These are phyloP conservation scores for Silurus aristotelis DNA, from an alignment of 2,797 vertebrate species.

Conservation along the genomic window DNA sequence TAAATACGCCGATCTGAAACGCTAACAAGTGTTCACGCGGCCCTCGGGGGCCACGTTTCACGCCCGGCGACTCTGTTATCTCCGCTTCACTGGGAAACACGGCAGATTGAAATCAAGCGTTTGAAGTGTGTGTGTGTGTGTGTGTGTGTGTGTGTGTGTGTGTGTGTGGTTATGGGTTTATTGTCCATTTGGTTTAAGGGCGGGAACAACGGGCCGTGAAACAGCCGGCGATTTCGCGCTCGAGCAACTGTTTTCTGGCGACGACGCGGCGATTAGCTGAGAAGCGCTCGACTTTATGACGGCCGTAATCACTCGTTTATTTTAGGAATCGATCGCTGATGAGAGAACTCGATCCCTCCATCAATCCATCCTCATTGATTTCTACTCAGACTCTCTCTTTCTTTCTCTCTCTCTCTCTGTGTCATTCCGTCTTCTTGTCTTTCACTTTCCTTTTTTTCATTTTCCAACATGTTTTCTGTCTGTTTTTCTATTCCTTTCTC, in stretches of 20 bases:
- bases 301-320: slow-evolving; percentile 63
- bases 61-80: slow-evolving; percentile 44
- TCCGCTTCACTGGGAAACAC: slow-evolving; percentile 28
- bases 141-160: slow-evolving; percentile 9
- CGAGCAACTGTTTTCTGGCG: slow-evolving; percentile 60
- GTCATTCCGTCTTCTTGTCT: slow-evolving; percentile 12
- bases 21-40: slow-evolving; percentile 27
- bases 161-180: slow-evolving; percentile 18
- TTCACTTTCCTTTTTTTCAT: slow-evolving; percentile 18
- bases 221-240: slow-evolving; percentile 46
- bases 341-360: slow-evolving; percentile 69
- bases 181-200: slow-evolving; percentile 17
- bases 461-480: slow-evolving; percentile 6
- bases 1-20: slow-evolving; percentile 34
- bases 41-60: slow-evolving; percentile 44
- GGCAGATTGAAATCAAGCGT: slow-evolving; percentile 48
- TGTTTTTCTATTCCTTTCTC: slow-evolving; percentile 8
- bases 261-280: slow-evolving; percentile 61
- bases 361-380: slow-evolving; percentile 65
- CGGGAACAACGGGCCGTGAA: slow-evolving; percentile 42
- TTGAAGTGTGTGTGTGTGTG: not conserved
- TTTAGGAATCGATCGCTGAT: slow-evolving; percentile 55
- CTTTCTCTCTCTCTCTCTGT: not conserved
- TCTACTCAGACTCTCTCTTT: slow-evolving; percentile 43
- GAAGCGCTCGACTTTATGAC: slow-evolving; percentile 64